Conservation (phyloP, 2,888 invertebrate species). For the Cephus rjabovi region DNA sequence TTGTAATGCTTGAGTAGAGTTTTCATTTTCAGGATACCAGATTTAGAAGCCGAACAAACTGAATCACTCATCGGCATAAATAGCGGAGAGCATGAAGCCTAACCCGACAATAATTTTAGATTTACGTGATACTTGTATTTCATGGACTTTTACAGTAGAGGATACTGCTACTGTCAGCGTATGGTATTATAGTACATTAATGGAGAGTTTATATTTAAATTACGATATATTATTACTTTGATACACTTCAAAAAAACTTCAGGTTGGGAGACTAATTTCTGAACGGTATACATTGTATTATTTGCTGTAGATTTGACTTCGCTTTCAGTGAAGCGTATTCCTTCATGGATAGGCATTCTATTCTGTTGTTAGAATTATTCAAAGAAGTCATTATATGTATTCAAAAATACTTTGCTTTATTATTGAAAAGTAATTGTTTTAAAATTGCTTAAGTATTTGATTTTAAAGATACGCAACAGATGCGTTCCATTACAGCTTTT, state of each 20-base stretch:
- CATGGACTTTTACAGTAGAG: background rate
- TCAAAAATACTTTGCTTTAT: background rate
- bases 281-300: background rate
- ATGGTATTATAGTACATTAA: background rate
- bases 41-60: conserved; percentile 76
- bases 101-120: conserved; percentile 51
- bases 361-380: background rate
- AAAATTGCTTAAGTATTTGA: background rate
- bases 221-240: background rate
- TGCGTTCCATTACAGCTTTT: background rate
- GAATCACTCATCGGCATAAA: conserved; percentile 76
- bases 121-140: conserved; percentile 6
- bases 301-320: background rate
- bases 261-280: background rate
- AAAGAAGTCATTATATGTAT: background rate
- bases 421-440: background rate
- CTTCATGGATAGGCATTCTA: background rate
- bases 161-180: background rate
- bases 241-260: background rate
- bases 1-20: conserved; percentile 6
- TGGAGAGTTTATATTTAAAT: background rate
- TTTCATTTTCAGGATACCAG: conserved; percentile 69
- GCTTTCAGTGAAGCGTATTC: background rate
- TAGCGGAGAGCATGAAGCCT: conserved; percentile 71
- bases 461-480: background rate